A percentile compares a stretch with the other conserved stretches of the same genome.
Conservation (phyloP, 2,888 invertebrate genomes). For the Pemphredon lugubris region DNA sequence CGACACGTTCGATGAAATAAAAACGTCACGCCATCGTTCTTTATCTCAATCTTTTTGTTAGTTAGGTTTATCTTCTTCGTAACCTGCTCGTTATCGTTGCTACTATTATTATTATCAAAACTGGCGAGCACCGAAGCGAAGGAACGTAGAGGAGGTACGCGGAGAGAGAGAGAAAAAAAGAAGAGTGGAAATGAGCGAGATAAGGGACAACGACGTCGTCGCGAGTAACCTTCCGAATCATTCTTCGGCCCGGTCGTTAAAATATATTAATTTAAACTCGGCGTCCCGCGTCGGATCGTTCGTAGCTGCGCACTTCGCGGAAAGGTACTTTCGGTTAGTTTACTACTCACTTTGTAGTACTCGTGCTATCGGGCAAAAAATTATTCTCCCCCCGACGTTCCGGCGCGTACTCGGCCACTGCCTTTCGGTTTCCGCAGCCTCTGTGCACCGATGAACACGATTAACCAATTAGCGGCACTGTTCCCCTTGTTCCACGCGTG, state of each 20-base stretch:
- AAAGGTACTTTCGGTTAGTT: conserved; percentile 57
- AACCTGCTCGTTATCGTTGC: too few relatives aligned
- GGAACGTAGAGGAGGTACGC: conserved; percentile 8
- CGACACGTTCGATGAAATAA: too few relatives aligned
- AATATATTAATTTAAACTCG: conserved; percentile 62
- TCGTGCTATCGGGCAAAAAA: conserved; percentile 47
- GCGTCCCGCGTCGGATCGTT: conserved; percentile 3
- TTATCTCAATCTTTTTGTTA: too few relatives aligned
- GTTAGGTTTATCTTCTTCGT: too few relatives aligned
- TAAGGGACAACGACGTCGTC: neutral
- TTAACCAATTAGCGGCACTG: conserved; percentile 64
- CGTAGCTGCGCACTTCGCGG: conserved; percentile 37
- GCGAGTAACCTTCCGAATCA: conserved; percentile 45
- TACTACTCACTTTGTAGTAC: conserved; percentile 32
- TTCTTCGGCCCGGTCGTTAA: conserved; percentile 39
- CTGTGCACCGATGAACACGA: conserved; percentile 61
- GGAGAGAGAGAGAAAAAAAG: neutral
- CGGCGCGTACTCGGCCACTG: conserved; percentile 25
- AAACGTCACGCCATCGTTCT: too few relatives aligned
- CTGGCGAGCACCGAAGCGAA: too few relatives aligned
- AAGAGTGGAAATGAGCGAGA: too few relatives aligned
- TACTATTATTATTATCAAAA: too few relatives aligned
- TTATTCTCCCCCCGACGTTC: conserved; percentile 29
- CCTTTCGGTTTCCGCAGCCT: conserved; percentile 41
- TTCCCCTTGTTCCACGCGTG: conserved; percentile 45